Evolutionary conservation across 1,140 invertebrate genomes (phyloP), one percentile per base, ranked within the genome.

Genomic region (Brachionus manjavacas): DNA sequence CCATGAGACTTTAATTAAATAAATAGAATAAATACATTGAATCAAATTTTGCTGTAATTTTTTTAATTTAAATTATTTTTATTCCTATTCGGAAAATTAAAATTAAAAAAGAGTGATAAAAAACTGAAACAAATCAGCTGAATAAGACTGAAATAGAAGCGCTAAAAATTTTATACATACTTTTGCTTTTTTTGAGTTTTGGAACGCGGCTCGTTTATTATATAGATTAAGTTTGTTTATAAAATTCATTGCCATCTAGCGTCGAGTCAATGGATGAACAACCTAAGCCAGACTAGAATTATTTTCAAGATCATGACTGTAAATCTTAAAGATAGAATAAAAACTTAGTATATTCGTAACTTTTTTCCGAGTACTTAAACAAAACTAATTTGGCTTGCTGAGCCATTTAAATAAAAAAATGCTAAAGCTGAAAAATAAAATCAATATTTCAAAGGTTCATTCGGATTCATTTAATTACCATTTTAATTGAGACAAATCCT

Each of bases 361-460:
- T 20, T 8, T 20, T 60, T 60, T 60, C 20, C 16, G 7, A 20
- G 16, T 20, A 60, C 43, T 46, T 14, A 46, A 46, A 46, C 14
- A 12, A 11, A 64, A 28, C 1, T 68, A 68, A 68, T 28, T 68
- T 28, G 12, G 31, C 20, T 28, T 28, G 20, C 64, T 28, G 14
- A 68, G 14, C 6, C 64, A 68, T 28, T 14, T 28, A 25, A 14
- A 41, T 16, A 35, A 35, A 70, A 6, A 70, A 70, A 25, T 31
- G 28, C 31, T 28, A n/a, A 31, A 14, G 31, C 25, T 35, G n/a
- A 72, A 20, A 72, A 43, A 16, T 20, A 72, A 72, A 72, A 72
- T 72, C 68, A 72, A 72, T 72, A 72, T 72, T 72, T 72, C 11
- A 41, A 72, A 72, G 68, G 68, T 72, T 72, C 35, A 41, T 72